A percentile compares a stretch with the other conserved stretches of the same genome.
Conservation (phyloP, 2,113 vertebrate genomes). For the Pontoporia blainvillei region DNA sequence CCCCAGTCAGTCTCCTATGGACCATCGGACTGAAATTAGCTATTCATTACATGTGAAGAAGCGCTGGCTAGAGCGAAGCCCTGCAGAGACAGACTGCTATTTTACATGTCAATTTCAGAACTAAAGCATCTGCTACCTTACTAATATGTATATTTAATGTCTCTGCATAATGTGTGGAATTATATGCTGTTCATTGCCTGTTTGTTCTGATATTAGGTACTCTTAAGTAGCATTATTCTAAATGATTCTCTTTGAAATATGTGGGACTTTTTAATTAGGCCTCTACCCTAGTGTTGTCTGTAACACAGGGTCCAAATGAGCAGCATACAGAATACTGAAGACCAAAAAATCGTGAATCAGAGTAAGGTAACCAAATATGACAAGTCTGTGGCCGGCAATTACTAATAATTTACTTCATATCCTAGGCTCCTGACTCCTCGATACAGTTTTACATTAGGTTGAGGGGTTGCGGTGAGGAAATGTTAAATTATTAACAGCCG, state of each 20-base stretch:
- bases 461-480: neutral
- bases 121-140: constrained; percentile 80
- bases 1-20: constrained; percentile 69
- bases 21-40: constrained; percentile 78
- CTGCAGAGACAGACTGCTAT: constrained; percentile 75
- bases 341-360: neutral
- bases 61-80: constrained; percentile 68
- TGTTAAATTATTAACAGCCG: neutral
- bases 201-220: constrained; percentile 76
- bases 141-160: constrained; percentile 80
- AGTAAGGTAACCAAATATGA: neutral
- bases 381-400: constrained; percentile 45
- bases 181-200: constrained; percentile 70
- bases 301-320: constrained; percentile 9
- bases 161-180: constrained; percentile 73
- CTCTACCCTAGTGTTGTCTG: constrained; percentile 18
- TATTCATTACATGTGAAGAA: constrained; percentile 83
- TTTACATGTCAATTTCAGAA: constrained; percentile 79
- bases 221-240: constrained; percentile 63
- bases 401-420: constrained; percentile 36
- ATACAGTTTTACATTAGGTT: neutral
- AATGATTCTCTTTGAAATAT: constrained; percentile 71
- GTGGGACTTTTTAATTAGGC: constrained; percentile 45
- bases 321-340: neutral
- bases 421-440: neutral